These are phyloP conservation scores for Phrynocephalus versicolor DNA, from an alignment of 2,113 vertebrate genomes.

Conservation along the genomic window DNA sequence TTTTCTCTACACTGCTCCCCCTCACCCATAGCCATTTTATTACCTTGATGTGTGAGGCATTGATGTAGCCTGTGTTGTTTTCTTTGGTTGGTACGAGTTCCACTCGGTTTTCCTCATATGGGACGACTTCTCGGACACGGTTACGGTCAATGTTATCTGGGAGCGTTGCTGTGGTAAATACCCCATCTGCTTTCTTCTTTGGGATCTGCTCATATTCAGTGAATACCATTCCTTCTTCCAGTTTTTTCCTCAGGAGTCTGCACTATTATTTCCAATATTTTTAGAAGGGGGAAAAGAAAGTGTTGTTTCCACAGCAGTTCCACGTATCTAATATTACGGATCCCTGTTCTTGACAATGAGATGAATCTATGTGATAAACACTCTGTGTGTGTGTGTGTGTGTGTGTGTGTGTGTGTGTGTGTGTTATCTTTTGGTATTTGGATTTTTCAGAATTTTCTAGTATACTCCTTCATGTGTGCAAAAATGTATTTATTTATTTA, in stretches of 20 bases:
- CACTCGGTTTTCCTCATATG: conserved; percentile 92
- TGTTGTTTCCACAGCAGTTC: not conserved
- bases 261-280: conserved; percentile 74
- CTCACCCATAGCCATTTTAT: not conserved
- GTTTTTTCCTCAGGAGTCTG: conserved; percentile 85
- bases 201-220: conserved; percentile 92
- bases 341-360: not conserved
- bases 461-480: no score
- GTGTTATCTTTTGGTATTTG: no score
- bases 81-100: conserved; percentile 94
- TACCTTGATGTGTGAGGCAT: conserved; percentile 94
- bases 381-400: no score
- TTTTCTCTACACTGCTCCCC: not conserved
- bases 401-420: no score
- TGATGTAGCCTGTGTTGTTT: conserved; percentile 93
- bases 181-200: conserved; percentile 86
- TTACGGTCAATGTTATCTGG: conserved; percentile 90
- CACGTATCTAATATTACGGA: not conserved
- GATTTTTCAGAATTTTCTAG: no score
- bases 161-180: conserved; percentile 83
- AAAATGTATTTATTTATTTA: conserved; percentile 26
- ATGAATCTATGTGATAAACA: not conserved
- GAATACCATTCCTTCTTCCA: conserved; percentile 92
- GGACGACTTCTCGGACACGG: conserved; percentile 88
- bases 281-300: conserved; percentile 32